Evolutionary conservation across 2,797 vertebrate species (phyloP), one percentile per base, ranked within the genome.

Genomic region (Myripristis jacobus): DNA sequence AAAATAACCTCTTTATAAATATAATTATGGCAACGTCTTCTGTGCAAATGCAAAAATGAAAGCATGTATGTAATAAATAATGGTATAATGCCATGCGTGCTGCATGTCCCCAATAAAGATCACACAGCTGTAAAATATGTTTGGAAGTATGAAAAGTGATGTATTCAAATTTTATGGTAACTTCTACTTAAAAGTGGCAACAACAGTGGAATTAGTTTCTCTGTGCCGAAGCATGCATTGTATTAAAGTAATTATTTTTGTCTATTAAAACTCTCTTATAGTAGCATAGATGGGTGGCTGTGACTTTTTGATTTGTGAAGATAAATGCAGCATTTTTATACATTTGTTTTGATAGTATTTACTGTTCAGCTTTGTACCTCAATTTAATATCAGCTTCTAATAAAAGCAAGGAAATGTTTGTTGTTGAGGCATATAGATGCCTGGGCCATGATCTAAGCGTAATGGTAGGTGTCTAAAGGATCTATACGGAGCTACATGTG

Each of bases 401-500:
- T 66, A 51, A 68, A 80, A 21, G 13, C 48, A 0, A 27, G 0
- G 7, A 46, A 19, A 22, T 1, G 48, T 18, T 34, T 10, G 29
- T 54, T 61, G 47, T 48, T 31, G 9, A 1, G 0, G 3, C 24
- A 27, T 13, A 6, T 7, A 36, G 44, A 57, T 3, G 47, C 41
- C 15, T 15, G 1, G 41, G 27, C 67, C 66, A 48, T 53, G 67
- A 79, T 73, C 71, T 22, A 64, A 55, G 58, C 1, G 57, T 27
- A 27, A 3, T 7, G 57, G 61, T 66, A 66, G 83, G 41, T 73
- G 71, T 57, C 68, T 34, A 67, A 66, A 70, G 69, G 43, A 43
- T 43, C 43, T 46, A 41, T 31, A 25, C 46, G 1, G 58, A 71
- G 55, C 53, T 41, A 15, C 70, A 24, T 55, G 2, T 46, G 55